phyloP scores from a whole-genome alignment of 23 tunicate species.

The Diplosoma virens region DNA sequence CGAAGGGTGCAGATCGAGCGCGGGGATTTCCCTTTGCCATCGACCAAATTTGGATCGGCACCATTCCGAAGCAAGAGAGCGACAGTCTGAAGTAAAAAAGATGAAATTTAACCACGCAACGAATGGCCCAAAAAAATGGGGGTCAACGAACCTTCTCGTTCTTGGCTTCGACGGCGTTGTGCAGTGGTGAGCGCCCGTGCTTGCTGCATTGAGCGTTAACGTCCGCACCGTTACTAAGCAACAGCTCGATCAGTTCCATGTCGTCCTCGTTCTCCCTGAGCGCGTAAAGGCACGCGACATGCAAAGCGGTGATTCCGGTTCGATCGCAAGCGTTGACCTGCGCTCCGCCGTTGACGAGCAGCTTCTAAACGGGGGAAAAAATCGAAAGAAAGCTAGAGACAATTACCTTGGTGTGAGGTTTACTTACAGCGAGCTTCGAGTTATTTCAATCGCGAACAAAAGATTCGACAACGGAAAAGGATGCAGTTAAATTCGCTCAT shows the following conservation, averaged over 20 bases:
- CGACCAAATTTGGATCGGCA: conserved; percentile 21
- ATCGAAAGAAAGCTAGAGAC: too few species aligned
- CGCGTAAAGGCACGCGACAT: conserved; percentile 50
- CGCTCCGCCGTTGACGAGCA: conserved; percentile 5
- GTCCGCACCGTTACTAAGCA: conserved; percentile 35
- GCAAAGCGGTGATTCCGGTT: conserved; percentile 36
- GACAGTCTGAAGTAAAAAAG: conserved; percentile 19
- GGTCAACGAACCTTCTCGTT: conserved; percentile 26
- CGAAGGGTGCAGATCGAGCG: conserved; percentile 5
- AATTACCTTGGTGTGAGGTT: too few species aligned
- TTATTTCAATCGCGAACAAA: too few species aligned
- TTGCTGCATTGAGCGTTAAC: conserved; percentile 37
- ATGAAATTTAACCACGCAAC: background rate
- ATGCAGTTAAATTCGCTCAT: too few species aligned
- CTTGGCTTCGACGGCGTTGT: conserved; percentile 48
- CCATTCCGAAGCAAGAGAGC: conserved; percentile 16
- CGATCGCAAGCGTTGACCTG: conserved; percentile 16
- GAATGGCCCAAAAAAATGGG: background rate
- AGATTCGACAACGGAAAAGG: too few species aligned
- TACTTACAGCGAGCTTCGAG: too few species aligned
- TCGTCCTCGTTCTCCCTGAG: conserved; percentile 35
- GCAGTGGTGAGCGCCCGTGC: conserved; percentile 40
- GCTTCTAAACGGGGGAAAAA: too few species aligned
- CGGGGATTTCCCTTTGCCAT: conserved; percentile 37
- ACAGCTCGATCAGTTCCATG: conserved; percentile 25